A percentile compares a stretch with the other conserved stretches of the same genome.
Conservation (phyloP, 2,888 invertebrate species). For the Flexamia atlantica region DNA sequence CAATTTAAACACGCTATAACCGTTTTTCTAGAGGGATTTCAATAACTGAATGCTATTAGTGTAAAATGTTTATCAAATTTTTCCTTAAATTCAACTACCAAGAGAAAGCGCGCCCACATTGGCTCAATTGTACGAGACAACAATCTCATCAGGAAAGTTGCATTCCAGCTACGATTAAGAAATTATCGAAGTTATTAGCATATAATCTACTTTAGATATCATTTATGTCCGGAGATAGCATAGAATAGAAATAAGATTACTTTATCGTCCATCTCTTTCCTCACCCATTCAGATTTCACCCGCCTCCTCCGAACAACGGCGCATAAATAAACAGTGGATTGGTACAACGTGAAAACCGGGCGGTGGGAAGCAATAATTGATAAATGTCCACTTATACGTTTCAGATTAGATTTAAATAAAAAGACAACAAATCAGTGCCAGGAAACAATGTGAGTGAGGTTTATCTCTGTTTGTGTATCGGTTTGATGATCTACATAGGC, state of each 20-base stretch:
- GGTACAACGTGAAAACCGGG: slow-evolving; percentile 34
- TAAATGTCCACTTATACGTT: slow-evolving; percentile 28
- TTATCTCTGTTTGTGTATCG: slow-evolving; percentile 45
- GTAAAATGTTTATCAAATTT: too few species aligned
- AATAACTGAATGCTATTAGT: too few species aligned
- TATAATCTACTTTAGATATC: slow-evolving; percentile 31
- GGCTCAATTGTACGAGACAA: too few species aligned
- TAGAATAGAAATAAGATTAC: slow-evolving; percentile 37
- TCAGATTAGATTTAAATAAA: slow-evolving; percentile 52
- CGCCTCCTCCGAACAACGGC: slow-evolving; percentile 23
- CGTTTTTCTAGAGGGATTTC: too few species aligned
- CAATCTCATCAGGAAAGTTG: background rate
- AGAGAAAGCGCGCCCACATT: too few species aligned
- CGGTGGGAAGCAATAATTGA: slow-evolving; percentile 33
- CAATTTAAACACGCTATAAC: too few species aligned
- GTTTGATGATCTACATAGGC: slow-evolving; percentile 45
- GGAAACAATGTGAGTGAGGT: slow-evolving; percentile 35
- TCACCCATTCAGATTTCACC: slow-evolving; percentile 46
- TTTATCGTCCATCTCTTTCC: slow-evolving; percentile 48
- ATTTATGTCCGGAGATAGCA: slow-evolving; percentile 23
- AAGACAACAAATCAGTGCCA: slow-evolving; percentile 54
- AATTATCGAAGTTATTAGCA: slow-evolving; percentile 29
- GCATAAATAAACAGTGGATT: slow-evolving; percentile 47
- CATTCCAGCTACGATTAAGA: slow-evolving; percentile 28
- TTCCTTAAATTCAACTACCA: too few species aligned